Evolutionary conservation across 2,888 invertebrate species (phyloP).

Genomic region (Ennomos quercinarius): DNA sequence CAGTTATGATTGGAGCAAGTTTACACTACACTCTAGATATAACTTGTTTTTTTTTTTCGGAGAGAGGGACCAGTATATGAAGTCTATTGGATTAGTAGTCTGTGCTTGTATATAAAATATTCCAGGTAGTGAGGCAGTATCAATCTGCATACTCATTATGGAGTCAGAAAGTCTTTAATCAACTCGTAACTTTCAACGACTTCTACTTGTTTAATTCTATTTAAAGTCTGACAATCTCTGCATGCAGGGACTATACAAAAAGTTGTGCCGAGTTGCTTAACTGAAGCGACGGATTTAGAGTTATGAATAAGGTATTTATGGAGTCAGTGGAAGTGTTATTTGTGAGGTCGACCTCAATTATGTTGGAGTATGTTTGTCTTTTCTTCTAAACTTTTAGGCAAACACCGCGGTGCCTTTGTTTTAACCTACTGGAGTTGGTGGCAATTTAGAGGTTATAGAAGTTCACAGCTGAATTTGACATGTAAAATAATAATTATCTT

Average conservation of each 20-base stretch:
- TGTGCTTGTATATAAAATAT: constrained; percentile 26
- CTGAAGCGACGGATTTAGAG: constrained; percentile 16
- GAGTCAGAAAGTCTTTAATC: constrained; percentile 48
- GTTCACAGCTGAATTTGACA: too few relatives aligned
- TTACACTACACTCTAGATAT: too few relatives aligned
- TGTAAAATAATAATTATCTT: too few relatives aligned
- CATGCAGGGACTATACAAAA: constrained; percentile 24
- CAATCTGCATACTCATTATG: constrained; percentile 55
- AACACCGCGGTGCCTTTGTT: too few relatives aligned
- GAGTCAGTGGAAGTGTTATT: constrained; percentile 7
- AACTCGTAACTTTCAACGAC: constrained; percentile 35
- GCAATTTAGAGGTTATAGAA: too few relatives aligned
- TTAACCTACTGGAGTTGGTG: too few relatives aligned
- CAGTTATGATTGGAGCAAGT: too few relatives aligned
- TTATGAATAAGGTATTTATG: constrained; percentile 7
- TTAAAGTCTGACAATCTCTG: constrained; percentile 45
- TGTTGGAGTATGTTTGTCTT: not conserved
- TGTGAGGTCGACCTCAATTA: constrained; percentile 1
- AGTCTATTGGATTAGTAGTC: too few relatives aligned
- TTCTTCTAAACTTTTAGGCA: too few relatives aligned
- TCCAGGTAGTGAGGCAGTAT: constrained; percentile 36
- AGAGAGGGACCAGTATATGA: too few relatives aligned
- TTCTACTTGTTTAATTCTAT: constrained; percentile 46
- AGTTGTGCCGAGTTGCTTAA: constrained; percentile 24
- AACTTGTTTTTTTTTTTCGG: too few relatives aligned